Base-by-base conservation (phyloP, 1,140 invertebrate species). In the Palaemon carinicauda region DNA sequence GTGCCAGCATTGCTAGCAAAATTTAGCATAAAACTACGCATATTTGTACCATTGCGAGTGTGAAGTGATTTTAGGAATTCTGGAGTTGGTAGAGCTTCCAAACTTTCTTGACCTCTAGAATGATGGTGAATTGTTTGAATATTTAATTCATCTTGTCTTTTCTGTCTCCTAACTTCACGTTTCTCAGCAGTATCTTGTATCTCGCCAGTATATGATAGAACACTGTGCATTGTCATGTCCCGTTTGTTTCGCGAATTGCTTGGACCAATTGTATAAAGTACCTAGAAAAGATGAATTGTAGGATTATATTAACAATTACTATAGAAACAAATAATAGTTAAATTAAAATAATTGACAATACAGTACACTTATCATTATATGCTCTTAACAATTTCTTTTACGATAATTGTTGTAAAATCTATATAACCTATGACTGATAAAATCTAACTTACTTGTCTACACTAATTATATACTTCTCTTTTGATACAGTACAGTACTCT, bases 191-290 rank as follows among this genome's bases (percentile, higher is more conserved):
- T 9, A 21, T 31, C 41, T 21, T 69, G 29, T 31, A 15, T 33
- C 29, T 17, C 12, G 21, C 50, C 19, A 31, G 27, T 9, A 21
- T 31, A 27, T 51, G 74, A 53, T 1, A 69, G 21, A 3, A 41
- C 27, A 31, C 77, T 80, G 74, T 78, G 82, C 3, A 79, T 17
- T 7, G 41, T 69, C 29, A 74, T 53, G 33, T 88, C 87, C 41
- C 87, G 33, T 69, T 60, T 52, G 19, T n/a, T 71, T 50, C 87
- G 75, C 14, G 60, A 53, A 41, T 53, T 83, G 17, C 78, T 82
- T 29, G 91, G 90, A 10, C 90, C 90, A 78, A 92, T 92, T 60
- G 90, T 90, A 88, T 92, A 92, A 0, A 92, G 81, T 0, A 92
- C 91, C 89, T 90, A 81, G 21, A 85, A 71, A 71, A 24, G 53